phyloP scores from a whole-genome alignment of 1,140 invertebrate genomes.

The Drosophila asahinai region DNA sequence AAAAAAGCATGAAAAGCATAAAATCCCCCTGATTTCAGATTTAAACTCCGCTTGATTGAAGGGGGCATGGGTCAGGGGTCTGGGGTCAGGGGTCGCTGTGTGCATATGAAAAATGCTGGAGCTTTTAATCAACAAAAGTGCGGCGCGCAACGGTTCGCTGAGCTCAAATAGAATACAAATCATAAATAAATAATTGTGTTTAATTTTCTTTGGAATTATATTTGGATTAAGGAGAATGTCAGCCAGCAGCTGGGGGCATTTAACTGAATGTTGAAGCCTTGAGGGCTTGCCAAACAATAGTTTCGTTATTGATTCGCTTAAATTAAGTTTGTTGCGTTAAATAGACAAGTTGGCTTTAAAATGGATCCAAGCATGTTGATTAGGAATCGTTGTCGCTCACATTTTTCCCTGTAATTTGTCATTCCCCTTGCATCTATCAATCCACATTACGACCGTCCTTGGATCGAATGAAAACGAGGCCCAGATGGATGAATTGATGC shows the following conservation, averaged over 20 bases:
- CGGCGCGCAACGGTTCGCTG: neutral
- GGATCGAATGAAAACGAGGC: conserved; percentile 16
- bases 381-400: conserved; percentile 22
- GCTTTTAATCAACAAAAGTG: conserved; percentile 28
- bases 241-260: no score
- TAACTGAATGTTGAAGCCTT: no score
- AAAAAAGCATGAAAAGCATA: neutral
- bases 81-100: neutral
- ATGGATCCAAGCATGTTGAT: conserved; percentile 18
- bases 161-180: conserved; percentile 7
- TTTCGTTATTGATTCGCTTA: no score
- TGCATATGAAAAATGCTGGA: conserved; percentile 4
- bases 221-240: neutral
- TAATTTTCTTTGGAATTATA: neutral
- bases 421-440: conserved; percentile 46
- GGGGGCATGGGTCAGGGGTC: neutral
- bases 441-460: conserved; percentile 36
- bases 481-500: conserved; percentile 48
- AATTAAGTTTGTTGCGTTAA: neutral
- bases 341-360: conserved; percentile 9
- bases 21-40: conserved; percentile 8
- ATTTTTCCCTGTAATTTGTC: conserved; percentile 41
- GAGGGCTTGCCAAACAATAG: no score
- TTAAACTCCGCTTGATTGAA: conserved; percentile 10
- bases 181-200: conserved; percentile 3